Evolutionary conservation across 2,888 invertebrate species (phyloP).

Genomic region (Pimpla rufipes): DNA sequence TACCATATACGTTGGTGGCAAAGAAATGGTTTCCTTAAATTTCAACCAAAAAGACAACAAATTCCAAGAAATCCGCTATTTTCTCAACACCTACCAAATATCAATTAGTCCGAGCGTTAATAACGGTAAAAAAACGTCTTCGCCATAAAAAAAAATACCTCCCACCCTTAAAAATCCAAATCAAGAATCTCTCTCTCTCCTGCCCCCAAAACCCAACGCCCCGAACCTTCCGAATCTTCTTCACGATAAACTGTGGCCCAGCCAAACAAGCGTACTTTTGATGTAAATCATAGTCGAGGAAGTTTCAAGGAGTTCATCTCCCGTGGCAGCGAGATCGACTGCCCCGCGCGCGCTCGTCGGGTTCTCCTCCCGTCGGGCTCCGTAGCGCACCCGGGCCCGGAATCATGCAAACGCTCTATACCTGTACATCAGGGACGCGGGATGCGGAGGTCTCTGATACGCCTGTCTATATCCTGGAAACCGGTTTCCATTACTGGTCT

Average conservation of each 20-base stretch:
- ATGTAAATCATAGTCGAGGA: constrained; percentile 24
- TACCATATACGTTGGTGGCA: no score
- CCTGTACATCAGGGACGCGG: neutral
- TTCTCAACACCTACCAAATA: no score
- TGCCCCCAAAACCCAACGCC: neutral
- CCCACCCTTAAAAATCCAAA: no score
- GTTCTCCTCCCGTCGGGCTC: no score
- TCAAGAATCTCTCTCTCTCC: neutral
- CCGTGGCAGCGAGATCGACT: constrained; percentile 14
- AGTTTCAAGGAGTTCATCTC: constrained; percentile 29
- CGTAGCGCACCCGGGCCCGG: constrained; percentile 10
- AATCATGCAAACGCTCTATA: constrained; percentile 7
- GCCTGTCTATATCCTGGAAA: constrained; percentile 31
- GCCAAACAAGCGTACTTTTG: neutral
- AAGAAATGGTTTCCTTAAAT: no score
- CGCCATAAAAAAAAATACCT: no score
- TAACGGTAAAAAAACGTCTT: no score
- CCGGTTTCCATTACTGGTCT: constrained; percentile 62
- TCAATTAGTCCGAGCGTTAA: no score
- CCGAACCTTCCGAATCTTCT: neutral
- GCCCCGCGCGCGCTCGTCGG: neutral
- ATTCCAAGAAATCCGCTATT: no score
- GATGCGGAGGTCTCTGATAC: neutral
- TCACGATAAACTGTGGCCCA: neutral
- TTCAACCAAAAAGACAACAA: no score